A percentile compares a stretch with the other conserved stretches of the same genome.
Conservation (phyloP, 2,797 vertebrate species). For the Cryptoblepharus egeriae region DNA sequence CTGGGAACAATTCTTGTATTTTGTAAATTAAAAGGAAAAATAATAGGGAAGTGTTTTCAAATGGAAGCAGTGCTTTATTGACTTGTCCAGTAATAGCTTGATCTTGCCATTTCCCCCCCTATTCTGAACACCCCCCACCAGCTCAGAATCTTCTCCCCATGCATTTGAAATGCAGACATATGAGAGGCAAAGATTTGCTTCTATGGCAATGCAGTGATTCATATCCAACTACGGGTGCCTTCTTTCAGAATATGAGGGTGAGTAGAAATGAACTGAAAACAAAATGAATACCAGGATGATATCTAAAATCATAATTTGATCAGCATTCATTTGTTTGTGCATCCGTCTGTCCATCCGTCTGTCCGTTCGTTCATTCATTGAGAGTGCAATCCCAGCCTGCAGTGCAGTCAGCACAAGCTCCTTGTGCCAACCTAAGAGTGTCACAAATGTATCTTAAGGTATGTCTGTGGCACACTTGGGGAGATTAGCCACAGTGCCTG, state of each 20-base stretch:
- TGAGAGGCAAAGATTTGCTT: conserved; percentile 57
- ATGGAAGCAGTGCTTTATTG: conserved; percentile 3
- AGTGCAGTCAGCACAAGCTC: too few species aligned
- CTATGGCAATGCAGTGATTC: conserved; percentile 58
- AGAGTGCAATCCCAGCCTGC: too few species aligned
- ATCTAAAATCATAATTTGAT: conserved; percentile 45
- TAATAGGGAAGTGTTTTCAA: neutral
- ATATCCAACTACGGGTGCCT: conserved; percentile 31
- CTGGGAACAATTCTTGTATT: conserved; percentile 51
- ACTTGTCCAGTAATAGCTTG: neutral
- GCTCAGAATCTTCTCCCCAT: neutral
- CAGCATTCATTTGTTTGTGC: too few species aligned
- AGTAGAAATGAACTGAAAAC: conserved; percentile 58
- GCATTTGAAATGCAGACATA: conserved; percentile 32
- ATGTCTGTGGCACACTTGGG: too few species aligned
- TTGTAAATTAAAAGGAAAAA: conserved; percentile 30
- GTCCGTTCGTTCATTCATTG: too few species aligned
- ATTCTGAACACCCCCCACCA: conserved; percentile 35
- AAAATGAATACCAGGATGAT: conserved; percentile 63
- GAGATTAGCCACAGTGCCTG: too few species aligned
- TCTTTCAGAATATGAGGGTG: neutral
- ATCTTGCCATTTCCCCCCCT: neutral
- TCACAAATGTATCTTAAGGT: too few species aligned
- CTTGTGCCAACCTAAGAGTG: too few species aligned
- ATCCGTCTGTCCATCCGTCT: too few species aligned